Conservation (phyloP, 2,113 vertebrate genomes). For the Onychostruthus taczanowskii region DNA sequence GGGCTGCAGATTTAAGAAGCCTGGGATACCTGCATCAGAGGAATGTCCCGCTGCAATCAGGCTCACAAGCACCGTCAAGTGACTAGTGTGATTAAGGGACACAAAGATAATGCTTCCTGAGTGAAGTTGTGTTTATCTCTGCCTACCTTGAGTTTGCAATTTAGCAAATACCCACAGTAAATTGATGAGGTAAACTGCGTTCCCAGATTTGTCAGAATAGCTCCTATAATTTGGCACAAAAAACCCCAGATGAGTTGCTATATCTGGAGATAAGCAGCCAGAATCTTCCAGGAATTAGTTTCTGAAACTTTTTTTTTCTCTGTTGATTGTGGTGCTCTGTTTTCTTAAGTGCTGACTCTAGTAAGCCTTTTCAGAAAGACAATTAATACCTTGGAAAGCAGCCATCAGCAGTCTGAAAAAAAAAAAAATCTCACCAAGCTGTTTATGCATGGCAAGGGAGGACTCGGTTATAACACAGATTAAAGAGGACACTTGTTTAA, state of each 20-base stretch:
- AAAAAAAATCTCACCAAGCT: not conserved
- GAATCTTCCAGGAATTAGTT: conserved; percentile 24
- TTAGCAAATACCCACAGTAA: not conserved
- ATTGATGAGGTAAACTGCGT: not conserved
- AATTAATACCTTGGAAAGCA: conserved; percentile 47
- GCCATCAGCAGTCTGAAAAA: not conserved
- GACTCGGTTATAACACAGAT: conserved; percentile 3
- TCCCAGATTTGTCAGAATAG: not conserved
- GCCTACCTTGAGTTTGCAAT: not conserved
- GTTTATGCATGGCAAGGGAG: not conserved
- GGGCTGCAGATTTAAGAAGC: not conserved
- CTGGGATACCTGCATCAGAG: not conserved
- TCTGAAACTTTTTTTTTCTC: not conserved
- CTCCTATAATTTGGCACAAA: not conserved
- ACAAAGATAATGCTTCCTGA: not conserved
- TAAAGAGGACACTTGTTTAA: conserved; percentile 50
- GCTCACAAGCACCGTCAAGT: not conserved
- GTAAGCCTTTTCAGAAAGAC: conserved; percentile 30
- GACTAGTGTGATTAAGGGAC: not conserved
- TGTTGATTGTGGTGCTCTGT: not conserved
- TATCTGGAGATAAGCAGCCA: not conserved
- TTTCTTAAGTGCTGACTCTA: conserved; percentile 6
- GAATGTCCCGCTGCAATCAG: not conserved
- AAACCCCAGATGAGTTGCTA: not conserved
- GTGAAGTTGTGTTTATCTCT: not conserved